Evolutionary conservation across 2,113 vertebrate genomes (phyloP).

Genomic region (Piaya cayana): DNA sequence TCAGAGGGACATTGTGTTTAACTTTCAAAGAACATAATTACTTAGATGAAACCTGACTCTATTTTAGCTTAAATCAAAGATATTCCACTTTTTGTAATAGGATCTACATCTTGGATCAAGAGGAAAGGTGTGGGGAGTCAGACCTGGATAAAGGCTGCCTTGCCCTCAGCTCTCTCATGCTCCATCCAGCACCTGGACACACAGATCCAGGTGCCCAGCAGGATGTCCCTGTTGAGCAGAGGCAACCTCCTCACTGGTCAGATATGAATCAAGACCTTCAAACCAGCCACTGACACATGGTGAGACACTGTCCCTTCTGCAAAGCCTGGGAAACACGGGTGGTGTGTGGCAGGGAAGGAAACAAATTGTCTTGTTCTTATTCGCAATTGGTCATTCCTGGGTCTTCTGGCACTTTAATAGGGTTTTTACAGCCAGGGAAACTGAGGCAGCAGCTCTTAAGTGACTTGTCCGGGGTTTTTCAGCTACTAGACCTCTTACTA

Average conservation of each 20-base stretch:
- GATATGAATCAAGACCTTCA: not conserved
- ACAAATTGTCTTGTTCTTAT: not conserved
- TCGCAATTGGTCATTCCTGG: not conserved
- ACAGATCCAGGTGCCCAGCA: not conserved
- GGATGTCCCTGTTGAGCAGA: not conserved
- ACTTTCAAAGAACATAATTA: too few relatives aligned
- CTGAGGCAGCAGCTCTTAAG: not conserved
- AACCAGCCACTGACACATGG: fast-evolving
- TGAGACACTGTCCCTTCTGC: not conserved
- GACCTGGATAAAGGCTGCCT: not conserved
- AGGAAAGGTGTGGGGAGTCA: not conserved
- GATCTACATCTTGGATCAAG: too few relatives aligned
- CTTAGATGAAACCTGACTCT: too few relatives aligned
- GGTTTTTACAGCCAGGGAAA: not conserved
- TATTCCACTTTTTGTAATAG: too few relatives aligned
- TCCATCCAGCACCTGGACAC: not conserved
- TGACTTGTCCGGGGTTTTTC: not conserved
- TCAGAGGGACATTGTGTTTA: too few relatives aligned
- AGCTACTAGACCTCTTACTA: not conserved
- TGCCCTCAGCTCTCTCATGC: fast-evolving
- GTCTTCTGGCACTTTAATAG: not conserved
- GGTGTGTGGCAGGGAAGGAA: fast-evolving
- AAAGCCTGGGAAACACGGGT: not conserved
- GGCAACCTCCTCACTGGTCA: not conserved
- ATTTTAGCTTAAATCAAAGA: too few relatives aligned